Conservation (phyloP, 1,140 invertebrate species). For the Drosophila leontia region DNA sequence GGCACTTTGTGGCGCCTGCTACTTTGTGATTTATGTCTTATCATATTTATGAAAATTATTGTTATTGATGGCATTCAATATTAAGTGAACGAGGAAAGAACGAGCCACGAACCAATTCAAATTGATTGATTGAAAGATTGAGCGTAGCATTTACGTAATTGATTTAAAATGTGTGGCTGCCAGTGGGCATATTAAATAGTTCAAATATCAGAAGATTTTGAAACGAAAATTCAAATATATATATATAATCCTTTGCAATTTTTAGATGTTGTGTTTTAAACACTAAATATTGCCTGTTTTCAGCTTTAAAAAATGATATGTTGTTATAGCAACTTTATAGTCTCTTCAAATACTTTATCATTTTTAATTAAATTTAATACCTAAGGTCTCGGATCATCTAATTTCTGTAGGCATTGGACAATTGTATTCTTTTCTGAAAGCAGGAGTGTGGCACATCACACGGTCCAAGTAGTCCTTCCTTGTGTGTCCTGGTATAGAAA, state of each 20-base stretch:
- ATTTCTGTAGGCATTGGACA: background rate
- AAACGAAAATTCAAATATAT: background rate
- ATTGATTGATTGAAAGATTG: slow-evolving; percentile 76
- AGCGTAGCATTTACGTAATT: slow-evolving; percentile 60
- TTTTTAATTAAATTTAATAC: background rate
- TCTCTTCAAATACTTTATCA: no score
- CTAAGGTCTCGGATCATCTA: background rate
- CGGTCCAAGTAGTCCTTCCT: slow-evolving; percentile 35
- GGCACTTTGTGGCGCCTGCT: slow-evolving; percentile 76
- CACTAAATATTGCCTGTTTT: no score
- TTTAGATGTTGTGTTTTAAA: no score
- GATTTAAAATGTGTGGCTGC: slow-evolving; percentile 65
- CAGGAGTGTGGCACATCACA: slow-evolving; percentile 13
- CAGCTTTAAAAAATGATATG: background rate
- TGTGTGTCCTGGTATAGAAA: slow-evolving; percentile 30
- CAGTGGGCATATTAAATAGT: slow-evolving; percentile 22
- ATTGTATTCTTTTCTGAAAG: background rate
- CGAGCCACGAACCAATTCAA: slow-evolving; percentile 24
- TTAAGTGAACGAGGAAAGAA: slow-evolving; percentile 46
- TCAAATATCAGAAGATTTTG: background rate
- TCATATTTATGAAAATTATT: slow-evolving; percentile 83
- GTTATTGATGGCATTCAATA: slow-evolving; percentile 83
- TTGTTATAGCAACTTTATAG: background rate
- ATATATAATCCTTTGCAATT: background rate
- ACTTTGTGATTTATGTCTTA: slow-evolving; percentile 82